Evolutionary conservation across 1,140 invertebrate genomes (phyloP).

Genomic region (Ips nitidus): DNA sequence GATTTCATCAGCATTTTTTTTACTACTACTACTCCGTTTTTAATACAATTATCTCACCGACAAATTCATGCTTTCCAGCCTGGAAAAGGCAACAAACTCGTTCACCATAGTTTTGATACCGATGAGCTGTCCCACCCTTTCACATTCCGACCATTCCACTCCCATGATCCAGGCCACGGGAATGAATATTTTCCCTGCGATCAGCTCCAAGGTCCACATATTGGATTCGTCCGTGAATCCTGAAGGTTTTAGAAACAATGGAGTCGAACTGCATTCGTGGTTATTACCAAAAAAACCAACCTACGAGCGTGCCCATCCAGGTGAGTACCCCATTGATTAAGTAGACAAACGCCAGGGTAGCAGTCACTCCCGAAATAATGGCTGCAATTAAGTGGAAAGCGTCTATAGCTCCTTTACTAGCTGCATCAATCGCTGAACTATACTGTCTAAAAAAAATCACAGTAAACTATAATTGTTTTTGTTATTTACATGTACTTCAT

Average conservation of each 20-base stretch:
- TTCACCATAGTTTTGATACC: conserved; percentile 90
- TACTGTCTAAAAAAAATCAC: conserved; percentile 64
- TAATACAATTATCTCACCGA: conserved; percentile 6
- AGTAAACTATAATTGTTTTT: neutral
- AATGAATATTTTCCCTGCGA: conserved; percentile 85
- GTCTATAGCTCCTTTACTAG: conserved; percentile 79
- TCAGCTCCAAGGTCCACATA: conserved; percentile 63
- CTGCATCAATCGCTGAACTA: conserved; percentile 83
- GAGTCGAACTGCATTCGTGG: no score
- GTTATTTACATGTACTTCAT: no score
- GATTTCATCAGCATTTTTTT: neutral
- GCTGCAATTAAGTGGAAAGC: conserved; percentile 82
- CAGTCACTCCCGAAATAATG: conserved; percentile 89
- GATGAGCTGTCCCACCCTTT: conserved; percentile 77
- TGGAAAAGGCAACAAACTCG: conserved; percentile 85
- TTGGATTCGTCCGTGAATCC: conserved; percentile 46
- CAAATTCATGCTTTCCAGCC: conserved; percentile 35
- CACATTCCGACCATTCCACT: conserved; percentile 74
- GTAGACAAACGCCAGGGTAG: conserved; percentile 83
- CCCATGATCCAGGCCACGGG: conserved; percentile 74
- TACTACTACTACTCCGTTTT: neutral
- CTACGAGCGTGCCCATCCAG: conserved; percentile 80
- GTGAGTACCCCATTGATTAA: conserved; percentile 79
- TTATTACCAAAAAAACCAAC: conserved; percentile 46
- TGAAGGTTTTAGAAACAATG: conserved; percentile 10